Percentiles rank a stretch among this genome's conserved stretches.
Conservation (phyloP, 1,140 invertebrate species). For the Ctenoplectra terminalis region DNA sequence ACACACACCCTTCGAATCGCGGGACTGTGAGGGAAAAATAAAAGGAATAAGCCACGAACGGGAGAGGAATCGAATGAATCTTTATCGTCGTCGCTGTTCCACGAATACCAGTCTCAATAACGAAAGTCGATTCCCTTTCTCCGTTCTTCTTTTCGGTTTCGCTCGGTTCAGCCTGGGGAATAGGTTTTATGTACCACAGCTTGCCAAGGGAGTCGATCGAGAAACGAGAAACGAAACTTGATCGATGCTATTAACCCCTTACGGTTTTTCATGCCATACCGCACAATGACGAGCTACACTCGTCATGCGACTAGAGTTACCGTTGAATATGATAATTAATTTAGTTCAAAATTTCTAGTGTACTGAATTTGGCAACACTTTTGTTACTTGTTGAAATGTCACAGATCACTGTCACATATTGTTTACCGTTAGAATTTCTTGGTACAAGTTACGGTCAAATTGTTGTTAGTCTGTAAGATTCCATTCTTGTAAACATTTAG, state of each 20-base stretch:
- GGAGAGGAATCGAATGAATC: conserved; percentile 57
- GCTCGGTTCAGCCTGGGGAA: conserved; percentile 11
- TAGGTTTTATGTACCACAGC: conserved; percentile 4
- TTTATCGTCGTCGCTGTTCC: conserved; percentile 58
- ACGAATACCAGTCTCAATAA: conserved; percentile 65
- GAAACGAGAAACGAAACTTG: conserved; percentile 20
- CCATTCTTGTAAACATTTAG: too few species aligned
- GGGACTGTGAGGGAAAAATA: conserved; percentile 22
- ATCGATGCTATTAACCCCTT: conserved; percentile 42
- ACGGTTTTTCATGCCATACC: too few species aligned
- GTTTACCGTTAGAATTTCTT: too few species aligned
- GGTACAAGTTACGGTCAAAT: too few species aligned
- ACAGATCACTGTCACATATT: too few species aligned
- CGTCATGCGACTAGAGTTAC: too few species aligned
- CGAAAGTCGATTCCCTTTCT: conserved; percentile 65
- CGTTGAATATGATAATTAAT: too few species aligned
- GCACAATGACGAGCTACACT: too few species aligned
- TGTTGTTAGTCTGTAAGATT: too few species aligned
- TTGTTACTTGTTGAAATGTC: too few species aligned
- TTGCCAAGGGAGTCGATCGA: not conserved
- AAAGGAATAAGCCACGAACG: conserved; percentile 50
- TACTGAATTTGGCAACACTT: too few species aligned
- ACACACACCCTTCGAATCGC: conserved; percentile 36
- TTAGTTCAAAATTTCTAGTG: too few species aligned
- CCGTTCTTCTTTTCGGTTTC: conserved; percentile 58